These are phyloP conservation scores for Lipophrys pholis DNA, from an alignment of 2,113 vertebrate genomes.

Conservation along the genomic window DNA sequence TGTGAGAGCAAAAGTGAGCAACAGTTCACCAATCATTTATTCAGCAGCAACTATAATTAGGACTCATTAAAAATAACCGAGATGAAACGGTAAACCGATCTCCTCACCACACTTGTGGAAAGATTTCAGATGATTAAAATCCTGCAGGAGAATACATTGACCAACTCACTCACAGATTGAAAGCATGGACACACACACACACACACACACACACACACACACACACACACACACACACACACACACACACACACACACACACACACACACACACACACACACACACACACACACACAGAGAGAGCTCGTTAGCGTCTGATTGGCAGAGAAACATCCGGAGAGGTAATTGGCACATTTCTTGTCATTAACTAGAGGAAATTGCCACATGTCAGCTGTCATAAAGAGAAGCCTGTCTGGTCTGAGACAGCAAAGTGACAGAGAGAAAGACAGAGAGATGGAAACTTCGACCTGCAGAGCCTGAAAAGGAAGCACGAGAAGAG, in stretches of 20 bases:
- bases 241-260: constrained; percentile 14
- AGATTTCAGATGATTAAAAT: constrained; percentile 45
- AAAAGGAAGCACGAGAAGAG: constrained; percentile 15
- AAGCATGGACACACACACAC: constrained; percentile 6
- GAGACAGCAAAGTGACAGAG: constrained; percentile 27
- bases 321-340: constrained; percentile 90
- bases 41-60: constrained; percentile 57
- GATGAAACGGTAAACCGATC: constrained; percentile 51
- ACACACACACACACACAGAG: constrained; percentile 18
- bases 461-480: constrained; percentile 12
- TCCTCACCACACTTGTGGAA: constrained; percentile 14
- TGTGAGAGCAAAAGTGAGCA: constrained; percentile 57
- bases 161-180: constrained; percentile 37
- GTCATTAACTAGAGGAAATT: constrained; percentile 91
- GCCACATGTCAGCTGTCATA: constrained; percentile 88
- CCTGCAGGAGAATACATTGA: constrained; percentile 27
- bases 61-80: constrained; percentile 63
- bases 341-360: constrained; percentile 95
- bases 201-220: constrained; percentile 7
- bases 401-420: constrained; percentile 71
- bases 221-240: constrained; percentile 24
- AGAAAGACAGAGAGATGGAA: constrained; percentile 1
- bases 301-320: constrained; percentile 89
- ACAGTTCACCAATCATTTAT: constrained; percentile 57
- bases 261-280: constrained; percentile 24